Conservation (phyloP, 2,888 invertebrate species). For the Biston betularia region DNA sequence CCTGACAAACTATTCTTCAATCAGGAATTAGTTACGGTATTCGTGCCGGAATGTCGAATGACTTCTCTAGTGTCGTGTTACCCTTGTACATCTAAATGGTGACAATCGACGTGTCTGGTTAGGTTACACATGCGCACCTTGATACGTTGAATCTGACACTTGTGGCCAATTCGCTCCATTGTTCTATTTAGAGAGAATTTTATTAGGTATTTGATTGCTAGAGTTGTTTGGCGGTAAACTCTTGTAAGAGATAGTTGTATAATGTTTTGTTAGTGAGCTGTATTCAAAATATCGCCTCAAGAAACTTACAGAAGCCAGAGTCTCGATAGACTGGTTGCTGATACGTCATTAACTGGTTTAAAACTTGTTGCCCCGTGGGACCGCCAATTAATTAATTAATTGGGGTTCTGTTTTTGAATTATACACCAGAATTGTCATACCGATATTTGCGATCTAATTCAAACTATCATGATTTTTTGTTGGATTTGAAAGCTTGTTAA, state of each 20-base stretch:
- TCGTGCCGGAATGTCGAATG: background rate
- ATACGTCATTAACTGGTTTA: too few relatives aligned
- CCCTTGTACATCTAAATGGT: conserved; percentile 1
- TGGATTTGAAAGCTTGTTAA: too few relatives aligned
- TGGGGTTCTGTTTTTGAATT: too few relatives aligned
- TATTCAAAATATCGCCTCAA: too few relatives aligned
- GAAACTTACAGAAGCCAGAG: too few relatives aligned
- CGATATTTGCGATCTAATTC: too few relatives aligned
- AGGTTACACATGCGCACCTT: conserved; percentile 2
- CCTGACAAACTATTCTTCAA: background rate
- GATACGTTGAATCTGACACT: background rate
- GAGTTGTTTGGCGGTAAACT: background rate
- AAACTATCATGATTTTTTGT: too few relatives aligned
- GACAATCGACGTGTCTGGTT: conserved; percentile 1
- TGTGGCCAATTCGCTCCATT: background rate
- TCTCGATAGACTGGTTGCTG: too few relatives aligned
- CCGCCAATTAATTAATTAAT: too few relatives aligned
- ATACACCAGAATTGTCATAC: too few relatives aligned
- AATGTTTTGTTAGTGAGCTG: too few relatives aligned
- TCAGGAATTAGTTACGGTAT: background rate
- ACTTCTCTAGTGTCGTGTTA: background rate
- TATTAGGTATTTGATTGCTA: background rate
- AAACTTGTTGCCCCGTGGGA: too few relatives aligned
- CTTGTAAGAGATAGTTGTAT: background rate
- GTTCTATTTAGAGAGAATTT: background rate